Conservation (phyloP, 2,797 vertebrate genomes). For the Sternarchorhynchus goeldii region DNA sequence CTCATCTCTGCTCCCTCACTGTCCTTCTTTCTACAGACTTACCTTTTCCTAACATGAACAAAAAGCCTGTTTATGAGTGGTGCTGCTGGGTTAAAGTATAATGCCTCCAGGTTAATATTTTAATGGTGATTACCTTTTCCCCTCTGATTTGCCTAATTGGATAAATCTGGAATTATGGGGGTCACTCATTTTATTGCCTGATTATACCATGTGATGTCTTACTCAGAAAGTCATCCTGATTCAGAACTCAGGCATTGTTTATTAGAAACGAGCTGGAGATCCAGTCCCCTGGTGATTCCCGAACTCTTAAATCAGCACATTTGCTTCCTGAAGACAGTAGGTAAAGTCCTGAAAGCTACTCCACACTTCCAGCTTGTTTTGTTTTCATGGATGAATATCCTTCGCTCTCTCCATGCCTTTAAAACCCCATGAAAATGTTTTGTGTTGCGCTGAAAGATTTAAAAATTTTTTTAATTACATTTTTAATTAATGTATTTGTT, state of each 20-base stretch:
- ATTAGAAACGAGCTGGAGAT: conserved; percentile 4
- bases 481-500: no score
- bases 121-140: neutral
- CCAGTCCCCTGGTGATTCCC: conserved; percentile 28
- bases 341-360: neutral
- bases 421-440: no score
- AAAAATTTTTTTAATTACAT: no score
- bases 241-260: conserved; percentile 21
- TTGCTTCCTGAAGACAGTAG: conserved; percentile 32
- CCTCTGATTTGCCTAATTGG: neutral
- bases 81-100: no score
- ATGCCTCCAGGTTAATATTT: no score
- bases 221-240: conserved; percentile 1
- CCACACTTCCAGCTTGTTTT: no score
- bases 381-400: no score
- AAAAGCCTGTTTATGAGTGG: no score
- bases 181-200: neutral
- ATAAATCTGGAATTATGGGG: neutral
- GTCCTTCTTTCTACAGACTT: no score
- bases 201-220: neutral
- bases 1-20: neutral
- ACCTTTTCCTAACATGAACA: no score
- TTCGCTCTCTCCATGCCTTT: no score
- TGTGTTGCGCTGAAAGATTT: no score
- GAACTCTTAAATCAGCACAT: conserved; percentile 44